Percentiles rank a stretch among this genome's conserved stretches.
Evolutionary conservation across 2,113 vertebrate genomes (phyloP).

Genomic region (Hiodon alosoides): DNA sequence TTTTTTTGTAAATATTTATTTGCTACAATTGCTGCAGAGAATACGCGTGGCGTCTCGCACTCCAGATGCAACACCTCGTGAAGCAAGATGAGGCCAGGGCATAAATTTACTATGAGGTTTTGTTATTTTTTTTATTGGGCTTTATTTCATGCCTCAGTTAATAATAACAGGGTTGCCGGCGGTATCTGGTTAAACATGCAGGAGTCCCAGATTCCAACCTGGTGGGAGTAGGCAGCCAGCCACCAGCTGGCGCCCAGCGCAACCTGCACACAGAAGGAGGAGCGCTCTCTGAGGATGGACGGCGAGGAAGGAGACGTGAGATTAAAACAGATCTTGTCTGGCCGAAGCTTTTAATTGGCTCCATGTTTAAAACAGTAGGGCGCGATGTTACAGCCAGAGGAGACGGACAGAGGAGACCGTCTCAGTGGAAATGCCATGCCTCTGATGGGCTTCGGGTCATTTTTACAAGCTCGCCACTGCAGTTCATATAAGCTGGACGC

Average conservation of each 20-base stretch:
- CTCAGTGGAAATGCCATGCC: no score
- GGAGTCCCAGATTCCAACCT: constrained; percentile 23
- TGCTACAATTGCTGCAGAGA: constrained; percentile 14
- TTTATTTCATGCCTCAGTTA: constrained; percentile 20
- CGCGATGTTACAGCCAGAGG: no score
- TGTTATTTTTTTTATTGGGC: constrained; percentile 12
- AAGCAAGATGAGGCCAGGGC: neutral
- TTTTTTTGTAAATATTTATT: constrained; percentile 21
- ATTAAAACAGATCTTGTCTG: no score
- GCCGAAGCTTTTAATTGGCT: no score
- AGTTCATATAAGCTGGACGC: no score
- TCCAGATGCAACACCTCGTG: neutral
- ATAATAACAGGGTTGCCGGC: constrained; percentile 18
- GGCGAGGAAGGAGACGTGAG: no score
- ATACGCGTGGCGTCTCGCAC: constrained; percentile 2
- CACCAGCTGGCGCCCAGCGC: constrained; percentile 35
- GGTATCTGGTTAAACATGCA: constrained; percentile 22
- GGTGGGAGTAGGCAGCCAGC: constrained; percentile 8
- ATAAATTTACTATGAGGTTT: constrained; percentile 7
- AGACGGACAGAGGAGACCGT: no score
- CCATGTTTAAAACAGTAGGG: no score
- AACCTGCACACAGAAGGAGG: constrained; percentile 25
- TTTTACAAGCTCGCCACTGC: no score
- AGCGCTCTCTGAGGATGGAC: constrained; percentile 3
- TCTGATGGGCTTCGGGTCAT: no score